phyloP scores from a whole-genome alignment of 2,113 vertebrate species.

The Callionymus lyra region DNA sequence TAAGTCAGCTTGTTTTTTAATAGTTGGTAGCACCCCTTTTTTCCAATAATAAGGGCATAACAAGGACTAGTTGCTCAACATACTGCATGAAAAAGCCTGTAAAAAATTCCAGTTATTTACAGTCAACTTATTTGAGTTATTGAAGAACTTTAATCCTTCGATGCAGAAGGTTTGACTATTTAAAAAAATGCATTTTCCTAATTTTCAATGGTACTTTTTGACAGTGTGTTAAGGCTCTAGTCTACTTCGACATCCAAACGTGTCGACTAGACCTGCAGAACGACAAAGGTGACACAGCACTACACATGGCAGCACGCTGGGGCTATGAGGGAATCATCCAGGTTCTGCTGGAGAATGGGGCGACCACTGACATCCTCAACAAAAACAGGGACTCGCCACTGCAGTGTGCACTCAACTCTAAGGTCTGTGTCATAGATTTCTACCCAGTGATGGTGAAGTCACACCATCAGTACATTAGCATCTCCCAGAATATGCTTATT shows the following conservation, averaged over 20 bases:
- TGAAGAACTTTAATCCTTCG: too few species aligned
- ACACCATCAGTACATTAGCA: too few species aligned
- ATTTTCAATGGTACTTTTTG: constrained; percentile 4
- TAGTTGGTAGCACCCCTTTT: too few species aligned
- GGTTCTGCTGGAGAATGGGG: constrained; percentile 87
- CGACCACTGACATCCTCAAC: constrained; percentile 72
- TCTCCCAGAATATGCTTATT: too few species aligned
- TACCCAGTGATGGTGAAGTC: too few species aligned
- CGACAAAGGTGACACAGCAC: constrained; percentile 86
- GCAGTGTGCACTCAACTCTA: constrained; percentile 85
- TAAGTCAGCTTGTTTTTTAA: constrained; percentile 44
- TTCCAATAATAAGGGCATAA: not conserved
- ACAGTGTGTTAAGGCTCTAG: constrained; percentile 95
- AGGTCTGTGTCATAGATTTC: constrained; percentile 58
- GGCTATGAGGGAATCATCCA: constrained; percentile 90
- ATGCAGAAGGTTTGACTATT: too few species aligned
- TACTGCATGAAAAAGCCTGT: too few species aligned
- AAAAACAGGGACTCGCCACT: constrained; percentile 77
- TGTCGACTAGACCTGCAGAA: constrained; percentile 84
- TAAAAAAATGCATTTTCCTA: too few species aligned
- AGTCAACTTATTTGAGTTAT: too few species aligned
- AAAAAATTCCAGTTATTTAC: too few species aligned
- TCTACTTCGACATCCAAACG: constrained; percentile 82
- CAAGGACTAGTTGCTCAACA: too few species aligned
- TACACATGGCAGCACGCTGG: constrained; percentile 91